Evolutionary conservation across 2,888 invertebrate species (phyloP).

Genomic region (Rhamphomyia laevipes): DNA sequence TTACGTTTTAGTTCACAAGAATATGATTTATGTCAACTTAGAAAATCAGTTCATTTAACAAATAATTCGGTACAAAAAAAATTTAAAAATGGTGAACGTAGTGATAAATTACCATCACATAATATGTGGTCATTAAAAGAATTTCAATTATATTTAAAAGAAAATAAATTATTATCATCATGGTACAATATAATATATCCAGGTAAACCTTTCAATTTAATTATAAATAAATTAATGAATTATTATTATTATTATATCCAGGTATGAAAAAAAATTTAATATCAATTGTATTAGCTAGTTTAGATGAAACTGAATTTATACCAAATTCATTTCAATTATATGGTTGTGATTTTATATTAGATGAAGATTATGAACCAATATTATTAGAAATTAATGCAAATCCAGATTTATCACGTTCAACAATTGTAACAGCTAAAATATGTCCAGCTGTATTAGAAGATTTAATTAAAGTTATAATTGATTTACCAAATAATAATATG

Average conservation of each 20-base stretch:
- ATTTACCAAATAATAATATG: slow-evolving; percentile 17
- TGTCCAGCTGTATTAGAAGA: slow-evolving; percentile 74
- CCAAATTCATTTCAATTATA: slow-evolving; percentile 78
- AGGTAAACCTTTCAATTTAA: slow-evolving; percentile 64
- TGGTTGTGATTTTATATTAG: slow-evolving; percentile 86
- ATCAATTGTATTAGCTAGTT: slow-evolving; percentile 65
- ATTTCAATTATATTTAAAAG: slow-evolving; percentile 51
- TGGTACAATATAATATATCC: slow-evolving; percentile 66
- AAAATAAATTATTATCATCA: slow-evolving; percentile 22
- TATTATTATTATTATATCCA: slow-evolving; percentile 48
- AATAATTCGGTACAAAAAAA: slow-evolving; percentile 78
- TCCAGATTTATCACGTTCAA: slow-evolving; percentile 72
- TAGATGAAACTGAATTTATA: slow-evolving; percentile 55
- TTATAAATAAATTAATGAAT: slow-evolving; percentile 36
- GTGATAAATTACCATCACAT: slow-evolving; percentile 51
- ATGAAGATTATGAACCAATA: slow-evolving; percentile 76
- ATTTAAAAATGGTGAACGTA: slow-evolving; percentile 28
- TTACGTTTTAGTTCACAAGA: slow-evolving; percentile 77
- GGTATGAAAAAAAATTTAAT: slow-evolving; percentile 75
- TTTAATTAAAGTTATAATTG: slow-evolving; percentile 67
- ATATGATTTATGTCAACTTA: slow-evolving; percentile 63
- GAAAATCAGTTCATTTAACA: slow-evolving; percentile 77
- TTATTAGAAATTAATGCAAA: slow-evolving; percentile 87
- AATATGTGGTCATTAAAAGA: slow-evolving; percentile 78
- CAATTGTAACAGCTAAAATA: slow-evolving; percentile 69